Evolutionary conservation across 2,113 vertebrate species (phyloP).

Genomic region (Anarhynchus alexandrinus): DNA sequence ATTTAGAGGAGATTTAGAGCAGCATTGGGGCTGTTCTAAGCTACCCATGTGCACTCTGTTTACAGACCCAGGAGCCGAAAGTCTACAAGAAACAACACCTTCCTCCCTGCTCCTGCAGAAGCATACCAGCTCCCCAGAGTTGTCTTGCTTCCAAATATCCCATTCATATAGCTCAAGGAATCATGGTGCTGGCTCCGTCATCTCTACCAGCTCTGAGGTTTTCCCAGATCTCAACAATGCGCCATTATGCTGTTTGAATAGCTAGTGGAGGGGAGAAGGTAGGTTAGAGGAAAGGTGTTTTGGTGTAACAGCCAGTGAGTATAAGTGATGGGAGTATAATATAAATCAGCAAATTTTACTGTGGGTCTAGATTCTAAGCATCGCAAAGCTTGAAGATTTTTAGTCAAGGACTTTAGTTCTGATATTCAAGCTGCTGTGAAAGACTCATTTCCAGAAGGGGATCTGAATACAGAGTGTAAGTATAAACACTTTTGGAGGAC

Average conservation of each 20-base stretch:
- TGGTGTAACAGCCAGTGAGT: neutral
- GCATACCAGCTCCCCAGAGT: neutral
- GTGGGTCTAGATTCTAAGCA: neutral
- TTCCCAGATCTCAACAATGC: neutral
- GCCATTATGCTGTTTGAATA: neutral
- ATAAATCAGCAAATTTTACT: neutral
- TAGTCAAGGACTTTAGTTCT: neutral
- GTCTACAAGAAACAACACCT: neutral
- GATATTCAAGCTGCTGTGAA: neutral
- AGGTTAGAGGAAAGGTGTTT: neutral
- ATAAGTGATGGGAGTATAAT: neutral
- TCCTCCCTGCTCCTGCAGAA: neutral
- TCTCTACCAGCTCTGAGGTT: neutral
- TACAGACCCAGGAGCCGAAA: neutral
- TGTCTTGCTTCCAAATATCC: neutral
- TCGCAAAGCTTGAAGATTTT: neutral
- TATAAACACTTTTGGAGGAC: neutral
- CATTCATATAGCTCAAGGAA: neutral
- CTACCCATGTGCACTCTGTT: neutral
- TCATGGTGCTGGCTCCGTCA: neutral
- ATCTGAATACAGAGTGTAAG: neutral
- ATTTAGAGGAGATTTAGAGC: neutral
- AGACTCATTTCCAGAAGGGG: neutral
- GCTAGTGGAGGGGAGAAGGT: neutral
- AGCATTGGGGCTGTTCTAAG: neutral